Base-by-base conservation (phyloP, 2,888 invertebrate genomes). In the Ennomos fuscantarius region DNA sequence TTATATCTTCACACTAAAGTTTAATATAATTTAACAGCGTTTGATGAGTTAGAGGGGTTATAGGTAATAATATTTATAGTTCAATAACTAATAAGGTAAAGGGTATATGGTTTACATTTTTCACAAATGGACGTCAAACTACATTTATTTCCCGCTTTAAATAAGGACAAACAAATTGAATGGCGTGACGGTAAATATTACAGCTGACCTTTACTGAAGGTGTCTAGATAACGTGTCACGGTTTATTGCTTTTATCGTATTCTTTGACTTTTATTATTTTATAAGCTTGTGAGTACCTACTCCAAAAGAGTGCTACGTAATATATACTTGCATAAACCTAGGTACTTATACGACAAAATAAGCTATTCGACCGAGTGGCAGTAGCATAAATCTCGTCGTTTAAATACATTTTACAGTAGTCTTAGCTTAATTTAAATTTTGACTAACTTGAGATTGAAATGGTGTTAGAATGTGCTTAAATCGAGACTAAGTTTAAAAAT, bases 41-140 rank as follows among this genome's bases (percentile, higher is more conserved):
- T 62, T 69, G 66, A 66, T 70, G 68, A 67, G 63, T 24, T 24
- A 24, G 68, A 63, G 65, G 70, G 67, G 66, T 47, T 43, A 24
- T 24, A 47, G 33, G 32, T 33, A 73, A 66, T 55, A 24, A 68
- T 60, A 8, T 66, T 65, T 68, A 64, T 62, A 60, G 45, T 55
- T 58, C 69, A 71, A 24, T 24, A 24, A 6, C 24, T 24, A 24
- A 24, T 3, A 6, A 15, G 15, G 3, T 15, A 24, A n/a, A n/a
- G n/a, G 6, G 24, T 3, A 24, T 24, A 24, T 24, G 3, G 24
- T 24, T 24, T 74, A 68, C 71, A 68, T 75, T 72, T 68, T 68
- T 72, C 31, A 44, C 10, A 32, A 47, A 62, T 66, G 54, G 2
- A 62, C 65, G 42, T 64, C 60, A 45, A n/a, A 31, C 10, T 24